Percentiles rank a stretch among this genome's conserved stretches.
phyloP scores from a whole-genome alignment of 1,140 invertebrate species.

The Drosophila lacertosa region DNA sequence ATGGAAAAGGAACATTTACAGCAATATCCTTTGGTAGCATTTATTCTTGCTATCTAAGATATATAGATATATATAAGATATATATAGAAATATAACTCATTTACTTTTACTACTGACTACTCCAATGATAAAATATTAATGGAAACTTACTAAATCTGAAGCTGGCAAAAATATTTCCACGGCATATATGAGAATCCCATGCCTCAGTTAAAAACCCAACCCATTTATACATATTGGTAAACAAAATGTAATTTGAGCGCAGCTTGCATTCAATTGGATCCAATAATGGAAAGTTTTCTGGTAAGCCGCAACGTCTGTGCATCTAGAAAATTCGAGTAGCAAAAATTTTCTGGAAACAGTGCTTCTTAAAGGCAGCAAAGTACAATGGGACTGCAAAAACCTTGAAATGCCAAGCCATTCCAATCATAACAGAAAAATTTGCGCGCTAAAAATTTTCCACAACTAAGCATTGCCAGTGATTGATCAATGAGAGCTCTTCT shows the following conservation, averaged over 20 bases:
- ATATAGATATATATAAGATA: too few species aligned
- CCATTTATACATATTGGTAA: conserved; percentile 54
- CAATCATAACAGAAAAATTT: conserved; percentile 40
- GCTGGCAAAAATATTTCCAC: conserved; percentile 6
- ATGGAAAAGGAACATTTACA: too few species aligned
- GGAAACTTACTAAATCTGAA: conserved; percentile 7
- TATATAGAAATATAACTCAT: too few species aligned
- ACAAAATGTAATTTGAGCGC: conserved; percentile 63
- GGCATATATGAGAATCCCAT: conserved; percentile 13
- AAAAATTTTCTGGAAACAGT: conserved; percentile 18
- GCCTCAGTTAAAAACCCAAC: conserved; percentile 11
- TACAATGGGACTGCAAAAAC: conserved; percentile 19
- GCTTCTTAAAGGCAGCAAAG: conserved; percentile 4
- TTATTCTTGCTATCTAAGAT: too few species aligned
- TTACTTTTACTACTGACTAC: neutral
- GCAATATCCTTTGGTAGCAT: too few species aligned
- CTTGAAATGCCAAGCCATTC: conserved; percentile 21
- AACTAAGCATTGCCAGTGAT: conserved; percentile 17
- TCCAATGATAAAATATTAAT: conserved; percentile 18
- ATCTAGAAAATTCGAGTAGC: conserved; percentile 51
- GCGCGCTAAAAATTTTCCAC: conserved; percentile 43
- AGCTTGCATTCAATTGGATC: conserved; percentile 54
- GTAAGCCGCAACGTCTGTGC: conserved; percentile 7
- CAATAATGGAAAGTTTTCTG: conserved; percentile 66
- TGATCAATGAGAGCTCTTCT: conserved; percentile 5